Evolutionary conservation across 2,797 vertebrate species (phyloP).

Genomic region (Emys orbicularis): DNA sequence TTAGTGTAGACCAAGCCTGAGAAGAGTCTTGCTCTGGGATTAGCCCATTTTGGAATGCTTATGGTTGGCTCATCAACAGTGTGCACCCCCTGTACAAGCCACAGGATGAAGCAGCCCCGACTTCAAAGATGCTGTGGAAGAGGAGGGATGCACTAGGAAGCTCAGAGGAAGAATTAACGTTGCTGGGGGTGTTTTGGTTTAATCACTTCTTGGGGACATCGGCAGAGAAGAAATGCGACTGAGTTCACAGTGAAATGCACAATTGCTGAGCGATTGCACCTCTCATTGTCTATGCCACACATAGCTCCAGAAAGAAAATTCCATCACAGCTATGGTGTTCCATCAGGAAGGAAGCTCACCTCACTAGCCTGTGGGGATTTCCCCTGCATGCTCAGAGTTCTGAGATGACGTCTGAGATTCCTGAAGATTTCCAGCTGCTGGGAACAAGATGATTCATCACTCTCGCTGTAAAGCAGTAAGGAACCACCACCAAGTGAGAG

Average conservation of each 20-base stretch:
- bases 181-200: not conserved
- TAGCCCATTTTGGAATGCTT: fast-evolving
- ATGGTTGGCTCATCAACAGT: not conserved
- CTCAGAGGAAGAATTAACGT: not conserved
- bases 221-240: not conserved
- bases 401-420: not conserved
- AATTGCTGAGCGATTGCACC: fast-evolving
- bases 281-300: fast-evolving
- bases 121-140: not conserved
- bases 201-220: not conserved
- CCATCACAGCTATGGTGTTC: not conserved
- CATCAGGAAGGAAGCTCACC: constrained; percentile 36
- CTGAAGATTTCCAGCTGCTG: not conserved
- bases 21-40: not conserved
- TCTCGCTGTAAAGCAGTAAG: not conserved
- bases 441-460: not conserved
- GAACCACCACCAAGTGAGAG: not conserved
- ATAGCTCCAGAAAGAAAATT: not conserved
- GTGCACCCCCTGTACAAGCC: not conserved
- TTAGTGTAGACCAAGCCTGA: too few relatives aligned
- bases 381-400: not conserved
- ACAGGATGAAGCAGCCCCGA: not conserved
- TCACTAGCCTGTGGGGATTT: not conserved
- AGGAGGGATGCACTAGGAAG: not conserved
- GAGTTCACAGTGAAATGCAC: not conserved